Percentiles rank a stretch among this genome's conserved stretches.
phyloP scores from a whole-genome alignment of 2,113 vertebrate species.

The Procapra przewalskii region DNA sequence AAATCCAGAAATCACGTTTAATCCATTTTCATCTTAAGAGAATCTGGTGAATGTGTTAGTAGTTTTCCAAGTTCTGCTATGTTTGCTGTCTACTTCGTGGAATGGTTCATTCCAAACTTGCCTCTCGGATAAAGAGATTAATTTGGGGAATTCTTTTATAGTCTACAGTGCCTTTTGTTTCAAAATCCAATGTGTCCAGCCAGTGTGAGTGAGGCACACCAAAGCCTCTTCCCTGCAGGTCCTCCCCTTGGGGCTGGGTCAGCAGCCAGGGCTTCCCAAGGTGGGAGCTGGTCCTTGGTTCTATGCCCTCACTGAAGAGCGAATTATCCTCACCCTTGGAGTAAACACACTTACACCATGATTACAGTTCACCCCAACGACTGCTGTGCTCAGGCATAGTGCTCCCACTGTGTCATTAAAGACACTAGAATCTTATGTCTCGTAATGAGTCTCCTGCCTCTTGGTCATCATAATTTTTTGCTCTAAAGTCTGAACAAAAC shows the following conservation, averaged over 20 bases:
- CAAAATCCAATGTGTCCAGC: background rate
- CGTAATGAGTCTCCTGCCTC: background rate
- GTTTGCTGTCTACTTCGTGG: background rate
- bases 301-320: background rate
- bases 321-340: background rate
- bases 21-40: background rate
- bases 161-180: background rate
- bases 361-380: background rate
- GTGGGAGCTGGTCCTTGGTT: background rate
- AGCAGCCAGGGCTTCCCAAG: background rate
- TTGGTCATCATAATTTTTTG: background rate
- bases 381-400: background rate
- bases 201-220: background rate
- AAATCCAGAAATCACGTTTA: background rate
- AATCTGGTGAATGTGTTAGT: background rate
- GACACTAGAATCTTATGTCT: background rate
- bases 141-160: background rate
- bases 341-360: background rate
- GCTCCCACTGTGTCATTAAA: background rate
- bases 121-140: background rate
- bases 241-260: background rate
- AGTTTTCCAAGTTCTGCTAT: background rate
- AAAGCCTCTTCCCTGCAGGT: background rate
- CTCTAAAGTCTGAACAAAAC: background rate
- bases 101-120: background rate